phyloP scores from a whole-genome alignment of 2,888 invertebrate species.

The Priocnemis perturbator region DNA sequence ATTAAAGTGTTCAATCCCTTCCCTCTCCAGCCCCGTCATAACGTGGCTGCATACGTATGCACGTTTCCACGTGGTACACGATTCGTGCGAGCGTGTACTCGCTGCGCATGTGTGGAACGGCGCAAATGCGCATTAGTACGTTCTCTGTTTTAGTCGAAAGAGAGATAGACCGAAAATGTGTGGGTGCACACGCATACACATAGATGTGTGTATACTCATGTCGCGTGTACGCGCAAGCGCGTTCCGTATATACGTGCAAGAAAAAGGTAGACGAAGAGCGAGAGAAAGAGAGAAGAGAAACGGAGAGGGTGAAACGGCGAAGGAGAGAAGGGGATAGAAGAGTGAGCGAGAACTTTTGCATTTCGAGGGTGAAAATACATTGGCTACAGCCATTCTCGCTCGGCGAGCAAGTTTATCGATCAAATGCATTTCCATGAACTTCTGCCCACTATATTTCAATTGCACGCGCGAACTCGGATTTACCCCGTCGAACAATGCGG shows the following conservation, averaged over 20 bases:
- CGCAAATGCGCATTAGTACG: conserved; percentile 9
- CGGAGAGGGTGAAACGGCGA: neutral
- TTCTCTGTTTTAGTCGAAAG: neutral
- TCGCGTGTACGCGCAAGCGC: neutral
- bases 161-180: no score
- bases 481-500: no score
- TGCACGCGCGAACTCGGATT: no score
- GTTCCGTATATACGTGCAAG: neutral
- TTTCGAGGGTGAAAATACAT: conserved; percentile 20
- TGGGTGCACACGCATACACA: neutral
- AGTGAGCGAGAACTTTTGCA: conserved; percentile 10
- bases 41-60: no score
- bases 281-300: neutral
- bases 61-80: no score
- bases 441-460: neutral
- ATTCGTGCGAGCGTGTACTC: no score
- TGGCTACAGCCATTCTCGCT: conserved; percentile 3
- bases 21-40: neutral
- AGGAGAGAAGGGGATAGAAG: neutral
- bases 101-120: neutral
- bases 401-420: conserved; percentile 36
- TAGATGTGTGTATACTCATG: neutral
- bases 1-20: conserved; percentile 12
- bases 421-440: conserved; percentile 39
- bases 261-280: neutral